Evolutionary conservation across 2,797 vertebrate genomes (phyloP), one percentile per base, ranked within the genome.

Genomic region (Rhinogobio ventralis): DNA sequence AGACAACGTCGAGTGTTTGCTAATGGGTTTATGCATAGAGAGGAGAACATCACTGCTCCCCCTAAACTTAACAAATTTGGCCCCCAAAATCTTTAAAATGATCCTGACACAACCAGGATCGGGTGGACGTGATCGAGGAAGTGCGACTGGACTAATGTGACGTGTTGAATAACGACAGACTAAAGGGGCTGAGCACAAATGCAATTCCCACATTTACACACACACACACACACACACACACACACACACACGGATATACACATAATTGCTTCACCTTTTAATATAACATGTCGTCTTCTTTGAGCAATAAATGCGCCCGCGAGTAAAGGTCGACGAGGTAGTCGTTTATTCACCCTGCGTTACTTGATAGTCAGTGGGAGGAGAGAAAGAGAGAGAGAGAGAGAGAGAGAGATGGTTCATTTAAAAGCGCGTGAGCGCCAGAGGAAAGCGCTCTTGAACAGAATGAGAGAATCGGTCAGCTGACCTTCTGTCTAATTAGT

Each of bases 371-470:
- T 83, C 51, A 53, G 68, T 73, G 55, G 83, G 76, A 73, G 76
- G 83, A 85, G 83, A 79, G 28, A 83, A 13, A 30, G 23, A 80
- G 30, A 80, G 78, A 51, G 5, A 83, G 60, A 73, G 36, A 39
- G 20, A 68, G 78, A 42, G 33, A 68, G 10, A 77, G 62, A 68
- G 49, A 49, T 53, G n/a, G 14, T 51, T 85, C 4, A 25, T 64
- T 85, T 85, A 85, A 88, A 88, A 75, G 23, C 55, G n/a, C 11
- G 73, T 23, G 83, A 36, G 81, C 68, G 36, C 33, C 23, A 4
- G 28, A 42, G 25, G 9, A 51, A 13, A 15, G 3, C 66, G 9
- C 71, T 84, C 57, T 86, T 81, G 87, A 81, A 15, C 20, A 42
- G n/a, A 57, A 81, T 88, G 87, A 82, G 39, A n/a, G 33, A 72